Base-by-base conservation (phyloP, 2,113 vertebrate species). In the Saimiri boliviensis region DNA sequence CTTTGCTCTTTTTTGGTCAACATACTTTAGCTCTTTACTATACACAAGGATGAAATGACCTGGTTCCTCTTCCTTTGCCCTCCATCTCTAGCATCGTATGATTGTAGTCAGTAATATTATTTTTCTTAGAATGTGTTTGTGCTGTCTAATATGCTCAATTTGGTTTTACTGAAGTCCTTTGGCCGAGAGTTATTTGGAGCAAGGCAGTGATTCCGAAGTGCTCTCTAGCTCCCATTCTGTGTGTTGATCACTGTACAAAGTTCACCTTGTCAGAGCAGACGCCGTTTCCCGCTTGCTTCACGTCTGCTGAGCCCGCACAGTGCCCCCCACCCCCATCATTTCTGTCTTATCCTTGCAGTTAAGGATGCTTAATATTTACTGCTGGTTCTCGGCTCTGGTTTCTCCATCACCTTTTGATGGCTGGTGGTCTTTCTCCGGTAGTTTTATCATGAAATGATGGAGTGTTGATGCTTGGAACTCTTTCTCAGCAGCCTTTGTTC, bases 191-290 rank as follows among this genome's bases (percentile, higher is more conserved):
- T 40, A 10, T 42, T 19, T 32, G 37, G 25, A 63, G 27, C 20
- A 27, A 30, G 37, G 17, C 16, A 63, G 27, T 32, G 12, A 63
- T 83, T 63, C 37, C 32, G 54, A 63, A 45, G 25, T 20, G 10
- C 37, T 83, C 25, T 42, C 25, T 5, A 3, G 42, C 16, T 83
- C 4, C 14, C 7, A 4, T 11, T 42, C 23, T 37, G 35, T 52
- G 21, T 37, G 19, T 10, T 12, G 63, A 5, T 12, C 0, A 3
- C 0, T 35, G 37, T 11, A 11, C 5, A 19, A 11, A 23, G 23
- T 82, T 19, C 21, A 23, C 13, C 20, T 27, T 52, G 42, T 21
- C n/a, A 40, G 35, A 8, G 42, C 13, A 42, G 16, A 30, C 9
- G 4, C 8, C n/a, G 3, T 37, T 37, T 30, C 45, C 42, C 1